Conservation (phyloP, 2,888 invertebrate genomes). For the Leucophora obtusa region DNA sequence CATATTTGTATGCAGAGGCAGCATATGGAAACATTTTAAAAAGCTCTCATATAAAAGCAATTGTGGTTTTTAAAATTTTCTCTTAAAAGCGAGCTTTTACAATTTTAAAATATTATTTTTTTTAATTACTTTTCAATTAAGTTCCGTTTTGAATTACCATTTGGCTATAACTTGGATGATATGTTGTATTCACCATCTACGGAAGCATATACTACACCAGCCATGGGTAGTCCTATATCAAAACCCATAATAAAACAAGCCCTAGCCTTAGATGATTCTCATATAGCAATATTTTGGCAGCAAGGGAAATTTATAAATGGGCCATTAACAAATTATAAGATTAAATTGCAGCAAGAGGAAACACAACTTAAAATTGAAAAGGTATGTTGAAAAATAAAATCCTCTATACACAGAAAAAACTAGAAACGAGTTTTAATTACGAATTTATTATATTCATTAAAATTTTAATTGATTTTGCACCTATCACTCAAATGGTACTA, state of each 20-base stretch:
- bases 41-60: too few species aligned
- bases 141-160: conserved; percentile 92
- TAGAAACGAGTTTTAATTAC: too few species aligned
- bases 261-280: conserved; percentile 88
- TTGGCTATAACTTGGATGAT: conserved; percentile 84
- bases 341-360: conserved; percentile 82
- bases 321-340: conserved; percentile 90
- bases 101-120: neutral
- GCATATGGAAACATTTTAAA: too few species aligned
- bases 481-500: too few species aligned
- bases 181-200: conserved; percentile 87
- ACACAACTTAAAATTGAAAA: conserved; percentile 82
- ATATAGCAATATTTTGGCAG: conserved; percentile 93
- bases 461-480: too few species aligned
- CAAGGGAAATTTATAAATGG: conserved; percentile 93
- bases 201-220: conserved; percentile 86
- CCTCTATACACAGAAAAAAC: too few species aligned
- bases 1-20: too few species aligned
- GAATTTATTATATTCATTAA: too few species aligned
- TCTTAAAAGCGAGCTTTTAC: neutral
- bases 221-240: conserved; percentile 87
- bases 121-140: conserved; percentile 74
- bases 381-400: conserved; percentile 78
- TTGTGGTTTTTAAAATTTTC: too few species aligned
- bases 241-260: conserved; percentile 87